Evolutionary conservation across 2,113 vertebrate species (phyloP), one percentile per base, ranked within the genome.

Genomic region (Corythoichthys haematopterus): DNA sequence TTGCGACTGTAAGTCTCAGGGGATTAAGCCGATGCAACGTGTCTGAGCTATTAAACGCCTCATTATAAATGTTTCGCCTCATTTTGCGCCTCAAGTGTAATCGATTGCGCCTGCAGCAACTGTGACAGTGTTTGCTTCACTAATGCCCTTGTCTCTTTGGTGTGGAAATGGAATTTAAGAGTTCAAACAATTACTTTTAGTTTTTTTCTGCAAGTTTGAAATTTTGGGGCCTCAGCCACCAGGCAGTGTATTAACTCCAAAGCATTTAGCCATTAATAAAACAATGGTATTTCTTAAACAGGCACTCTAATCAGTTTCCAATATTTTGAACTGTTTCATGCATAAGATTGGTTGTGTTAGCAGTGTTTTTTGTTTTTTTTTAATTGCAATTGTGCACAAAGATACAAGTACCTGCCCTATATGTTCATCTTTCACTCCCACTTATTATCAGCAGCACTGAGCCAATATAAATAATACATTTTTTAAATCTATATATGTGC

Each of bases 71-170:
- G 62, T 38, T 38, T 72, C 15, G 20, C 59, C 6, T 70, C 45
- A 46, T 63, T 78, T 56, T 65, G 40, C 58, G 9, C 28, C 12
- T 55, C n/a, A 13, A 68, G 20, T 57, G 58, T 62, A 56, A 82
- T 72, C 66, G 63, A 45, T 67, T 74, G 63, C 67, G 72, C 64
- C 20, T 65, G 9, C 28, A 9, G 56, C 33, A 40, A 16, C 47
- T 60, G 64, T 79, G 70, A 68, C 68, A 13, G 51, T 71, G 72
- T 76, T 79, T 80, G 45, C 60, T 62, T 37, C n/a, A 15, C 37
- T 59, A 65, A 72, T 65, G 13, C 20, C 45, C 45, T 3, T 33
- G 65, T 69, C 46, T 76, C 4, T 71, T 65, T 64, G 70, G 46
- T 67, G 35, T 81, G 66, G 63, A 72, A 77, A 13, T 69, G 47